Percentiles rank a stretch among this genome's conserved stretches.
These are phyloP conservation scores for Pardalotus punctatus DNA, from an alignment of 2,113 vertebrate genomes.

Conservation along the genomic window DNA sequence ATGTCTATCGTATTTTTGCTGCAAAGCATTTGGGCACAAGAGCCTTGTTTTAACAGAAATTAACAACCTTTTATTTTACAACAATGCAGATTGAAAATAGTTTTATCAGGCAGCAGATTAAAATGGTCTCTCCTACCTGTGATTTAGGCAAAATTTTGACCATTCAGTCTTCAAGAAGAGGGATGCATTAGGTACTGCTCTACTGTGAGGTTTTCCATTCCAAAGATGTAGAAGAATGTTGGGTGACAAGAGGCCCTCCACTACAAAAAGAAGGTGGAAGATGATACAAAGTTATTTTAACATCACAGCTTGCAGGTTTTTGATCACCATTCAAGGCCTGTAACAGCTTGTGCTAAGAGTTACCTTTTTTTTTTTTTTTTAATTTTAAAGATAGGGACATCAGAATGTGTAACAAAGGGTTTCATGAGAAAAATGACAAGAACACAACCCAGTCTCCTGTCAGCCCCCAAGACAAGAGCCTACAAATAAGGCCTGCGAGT, in stretches of 20 bases:
- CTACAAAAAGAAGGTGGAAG: background rate
- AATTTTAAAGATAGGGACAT: background rate
- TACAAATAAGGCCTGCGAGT: background rate
- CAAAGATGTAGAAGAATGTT: background rate
- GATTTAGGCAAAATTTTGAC: background rate
- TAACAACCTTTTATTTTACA: background rate
- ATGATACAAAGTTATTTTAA: background rate
- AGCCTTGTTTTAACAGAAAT: background rate
- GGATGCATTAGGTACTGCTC: background rate
- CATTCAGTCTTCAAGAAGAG: background rate
- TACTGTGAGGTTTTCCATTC: background rate
- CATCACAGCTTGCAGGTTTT: background rate
- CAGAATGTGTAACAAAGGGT: background rate
- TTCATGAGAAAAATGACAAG: rapidly evolving
- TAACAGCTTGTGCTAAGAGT: background rate
- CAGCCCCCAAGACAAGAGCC: background rate
- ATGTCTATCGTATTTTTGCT: rapidly evolving
- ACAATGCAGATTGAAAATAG: background rate
- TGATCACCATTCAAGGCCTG: background rate
- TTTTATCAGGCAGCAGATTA: background rate
- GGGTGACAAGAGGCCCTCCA: background rate
- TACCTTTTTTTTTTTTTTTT: background rate
- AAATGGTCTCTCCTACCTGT: background rate
- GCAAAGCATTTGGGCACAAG: background rate
- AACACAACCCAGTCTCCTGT: background rate